Evolutionary conservation across 2,113 vertebrate genomes (phyloP).

Genomic region (Albula glossodonta): DNA sequence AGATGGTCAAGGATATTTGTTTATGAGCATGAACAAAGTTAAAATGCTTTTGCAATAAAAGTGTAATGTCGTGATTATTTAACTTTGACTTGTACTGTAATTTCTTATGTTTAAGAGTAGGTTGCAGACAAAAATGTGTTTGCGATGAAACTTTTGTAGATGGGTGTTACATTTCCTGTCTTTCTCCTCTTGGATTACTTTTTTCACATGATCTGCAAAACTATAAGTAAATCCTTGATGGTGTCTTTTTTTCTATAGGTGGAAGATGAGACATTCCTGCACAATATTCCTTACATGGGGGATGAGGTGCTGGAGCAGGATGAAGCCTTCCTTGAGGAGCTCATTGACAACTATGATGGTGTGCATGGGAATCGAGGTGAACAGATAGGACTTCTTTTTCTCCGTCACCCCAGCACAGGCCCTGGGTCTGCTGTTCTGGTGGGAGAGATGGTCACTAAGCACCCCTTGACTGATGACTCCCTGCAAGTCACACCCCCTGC

Average conservation of each 20-base stretch:
- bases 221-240: neutral
- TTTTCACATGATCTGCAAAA: neutral
- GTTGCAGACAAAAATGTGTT: too few species aligned
- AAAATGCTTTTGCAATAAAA: too few species aligned
- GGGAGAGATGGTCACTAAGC: neutral
- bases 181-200: neutral
- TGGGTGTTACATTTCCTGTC: neutral
- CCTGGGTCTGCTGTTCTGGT: neutral
- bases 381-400: neutral
- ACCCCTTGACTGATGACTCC: neutral
- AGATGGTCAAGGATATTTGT: neutral
- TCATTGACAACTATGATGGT: slow-evolving; percentile 97
- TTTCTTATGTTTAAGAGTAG: too few species aligned
- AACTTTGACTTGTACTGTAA: too few species aligned
- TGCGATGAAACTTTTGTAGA: neutral
- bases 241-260: slow-evolving; percentile 72
- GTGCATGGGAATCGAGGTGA: slow-evolving; percentile 96
- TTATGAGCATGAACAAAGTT: neutral
- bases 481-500: neutral
- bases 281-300: slow-evolving; percentile 99
- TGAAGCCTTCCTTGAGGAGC: slow-evolving; percentile 94
- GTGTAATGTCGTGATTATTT: too few species aligned
- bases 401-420: neutral
- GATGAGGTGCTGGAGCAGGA: slow-evolving; percentile 97
- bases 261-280: slow-evolving; percentile 95